These are phyloP conservation scores for Damaliscus lunatus DNA, from an alignment of 2,113 vertebrate species.

Conservation along the genomic window DNA sequence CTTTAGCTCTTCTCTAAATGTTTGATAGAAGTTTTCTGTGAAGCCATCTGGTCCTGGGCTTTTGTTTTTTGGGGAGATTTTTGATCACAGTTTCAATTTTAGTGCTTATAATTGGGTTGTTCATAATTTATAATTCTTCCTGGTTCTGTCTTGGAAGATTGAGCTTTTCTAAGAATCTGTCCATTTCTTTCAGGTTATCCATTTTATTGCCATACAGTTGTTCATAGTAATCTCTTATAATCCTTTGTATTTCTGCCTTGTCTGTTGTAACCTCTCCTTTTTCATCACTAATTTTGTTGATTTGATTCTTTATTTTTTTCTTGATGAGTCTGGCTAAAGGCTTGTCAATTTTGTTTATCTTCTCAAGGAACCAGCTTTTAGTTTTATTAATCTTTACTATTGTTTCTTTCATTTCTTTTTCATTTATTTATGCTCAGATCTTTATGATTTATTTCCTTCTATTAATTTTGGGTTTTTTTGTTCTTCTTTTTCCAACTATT, in stretches of 20 bases:
- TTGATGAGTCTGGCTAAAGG: not conserved
- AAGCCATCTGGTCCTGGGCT: not conserved
- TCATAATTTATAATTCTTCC: not conserved
- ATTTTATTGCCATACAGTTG: not conserved
- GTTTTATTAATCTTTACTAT: not conserved
- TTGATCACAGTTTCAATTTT: not conserved
- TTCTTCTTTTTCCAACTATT: not conserved
- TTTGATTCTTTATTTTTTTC: not conserved
- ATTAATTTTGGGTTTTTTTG: not conserved
- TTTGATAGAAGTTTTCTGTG: not conserved
- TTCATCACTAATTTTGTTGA: not conserved
- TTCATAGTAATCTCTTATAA: not conserved
- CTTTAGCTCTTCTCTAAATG: not conserved
- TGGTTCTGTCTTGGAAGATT: not conserved
- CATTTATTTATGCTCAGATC: not conserved
- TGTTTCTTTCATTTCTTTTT: not conserved
- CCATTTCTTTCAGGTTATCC: not conserved
- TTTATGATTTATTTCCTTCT: not conserved
- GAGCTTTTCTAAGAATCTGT: not conserved
- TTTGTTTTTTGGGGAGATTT: not conserved
- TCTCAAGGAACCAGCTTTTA: not conserved
- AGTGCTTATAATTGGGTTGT: not conserved
- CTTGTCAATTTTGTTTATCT: not conserved
- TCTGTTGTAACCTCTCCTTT: not conserved
- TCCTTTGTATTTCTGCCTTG: not conserved